phyloP scores from a whole-genome alignment of 37 sponge, comb jelly and placozoan species.

The Aphrocallistes beatrix region DNA sequence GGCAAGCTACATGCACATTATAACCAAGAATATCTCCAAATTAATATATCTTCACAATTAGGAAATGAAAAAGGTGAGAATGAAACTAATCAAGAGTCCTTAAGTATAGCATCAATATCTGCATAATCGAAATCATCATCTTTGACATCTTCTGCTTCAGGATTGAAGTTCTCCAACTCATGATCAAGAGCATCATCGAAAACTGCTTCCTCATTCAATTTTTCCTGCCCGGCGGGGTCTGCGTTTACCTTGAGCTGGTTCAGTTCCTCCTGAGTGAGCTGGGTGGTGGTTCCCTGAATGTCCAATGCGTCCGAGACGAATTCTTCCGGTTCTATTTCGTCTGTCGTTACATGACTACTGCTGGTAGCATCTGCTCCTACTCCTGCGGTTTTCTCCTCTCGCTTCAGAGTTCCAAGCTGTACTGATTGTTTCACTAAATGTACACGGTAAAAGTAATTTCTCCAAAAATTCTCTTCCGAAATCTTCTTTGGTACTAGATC shows the following conservation, averaged over 20 bases:
- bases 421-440: slow-evolving; percentile 89
- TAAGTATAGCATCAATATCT: not conserved
- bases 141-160: not conserved
- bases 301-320: slow-evolving; percentile 3
- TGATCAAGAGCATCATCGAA: not conserved
- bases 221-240: not conserved
- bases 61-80: too few species aligned
- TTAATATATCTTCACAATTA: too few species aligned
- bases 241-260: not conserved
- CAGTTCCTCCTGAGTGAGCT: not conserved
- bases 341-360: not conserved
- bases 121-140: slow-evolving; percentile 11
- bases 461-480: slow-evolving; percentile 87
- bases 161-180: not conserved
- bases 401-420: slow-evolving; percentile 34
- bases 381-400: not conserved
- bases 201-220: not conserved
- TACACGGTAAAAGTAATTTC: slow-evolving; percentile 94
- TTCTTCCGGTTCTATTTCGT: slow-evolving; percentile 9
- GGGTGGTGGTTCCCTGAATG: not conserved
- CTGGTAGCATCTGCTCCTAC: not conserved
- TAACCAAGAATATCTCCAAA: too few species aligned
- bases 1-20: too few species aligned
- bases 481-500: slow-evolving; percentile 83
- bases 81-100: not conserved